Base-by-base conservation (phyloP, 2,888 invertebrate genomes). In the Gymnoscelis rufifasciata region DNA sequence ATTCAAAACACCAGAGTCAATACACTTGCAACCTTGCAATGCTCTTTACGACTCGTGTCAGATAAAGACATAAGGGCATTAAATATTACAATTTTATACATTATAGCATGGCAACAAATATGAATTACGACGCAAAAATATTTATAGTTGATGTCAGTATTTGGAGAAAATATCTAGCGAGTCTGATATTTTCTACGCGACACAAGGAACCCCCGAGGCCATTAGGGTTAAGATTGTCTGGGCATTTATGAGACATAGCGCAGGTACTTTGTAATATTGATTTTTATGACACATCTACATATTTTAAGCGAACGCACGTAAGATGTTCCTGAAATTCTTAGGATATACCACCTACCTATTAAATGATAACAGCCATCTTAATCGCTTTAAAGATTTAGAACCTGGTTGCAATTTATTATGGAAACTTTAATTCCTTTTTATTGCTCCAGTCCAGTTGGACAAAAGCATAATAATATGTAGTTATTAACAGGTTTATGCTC, bases 11-110 rank as follows among this genome's bases (percentile, higher is more conserved):
- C 68, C 71, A 78, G 74, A 79, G 87, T 87, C 87, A 86, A 86
- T 82, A 86, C 79, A 82, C 86, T 81, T 76, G 72, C 86, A 87
- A 87, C 87, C 87, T 87, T 87, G 83, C 86, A 74, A 73, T 71
- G 86, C 74, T 86, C 87, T 86, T 81, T 81, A 80, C 73, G 74
- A 81, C 76, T 80, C 71, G 68, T 72, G 80, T 78, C 83, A 81
- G 86, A 87, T 87, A 86, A 83, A 84, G 78, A 78, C 78, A 76
- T 80, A 81, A 72, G 78, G 76, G 76, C 77, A 80, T 79, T 80
- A 78, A 79, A 80, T 74, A 79, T 80, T 73, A 71, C 68, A 70
- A 73, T 64, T 74, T 71, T 71, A 75, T 47, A 50, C 49, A 51
- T 52, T 45, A 48, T 19, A 7, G 51, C 49, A 51, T 35, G 40